Conservation (phyloP, 2,797 vertebrate genomes). For the Mionectes olivaceus region DNA sequence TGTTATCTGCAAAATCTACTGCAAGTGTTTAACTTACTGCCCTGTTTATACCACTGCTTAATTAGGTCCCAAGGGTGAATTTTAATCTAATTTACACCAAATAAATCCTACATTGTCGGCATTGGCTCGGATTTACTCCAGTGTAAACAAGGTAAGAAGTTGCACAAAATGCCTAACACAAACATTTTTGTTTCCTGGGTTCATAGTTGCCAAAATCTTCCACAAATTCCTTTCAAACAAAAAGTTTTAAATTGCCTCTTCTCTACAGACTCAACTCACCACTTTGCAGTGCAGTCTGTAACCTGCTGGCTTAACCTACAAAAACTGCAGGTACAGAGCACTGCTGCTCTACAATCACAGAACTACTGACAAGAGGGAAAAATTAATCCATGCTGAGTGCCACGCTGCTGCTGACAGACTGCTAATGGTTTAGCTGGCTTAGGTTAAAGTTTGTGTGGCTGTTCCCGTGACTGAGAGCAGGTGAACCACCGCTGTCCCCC, state of each 20-base stretch:
- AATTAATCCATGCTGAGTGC: neutral
- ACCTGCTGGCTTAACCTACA: conserved; percentile 14
- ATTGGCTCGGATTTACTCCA: neutral
- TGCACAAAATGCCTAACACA: neutral
- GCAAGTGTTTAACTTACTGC: neutral
- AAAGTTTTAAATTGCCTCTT: neutral
- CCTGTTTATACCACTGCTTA: conserved; percentile 4
- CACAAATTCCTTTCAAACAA: neutral
- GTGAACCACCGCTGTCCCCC: neutral
- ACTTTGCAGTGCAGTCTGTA: neutral
- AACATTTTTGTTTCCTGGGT: neutral
- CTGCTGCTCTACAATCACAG: neutral
- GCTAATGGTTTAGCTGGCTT: neutral
- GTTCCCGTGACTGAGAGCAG: neutral
- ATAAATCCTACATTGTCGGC: conserved; percentile 2
- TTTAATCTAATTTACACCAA: conserved; percentile 46
- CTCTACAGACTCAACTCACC: neutral
- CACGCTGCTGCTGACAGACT: neutral
- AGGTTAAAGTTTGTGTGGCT: neutral
- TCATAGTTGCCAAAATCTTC: neutral
- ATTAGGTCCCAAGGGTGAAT: conserved; percentile 47
- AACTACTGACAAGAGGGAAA: neutral
- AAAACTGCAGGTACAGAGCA: neutral
- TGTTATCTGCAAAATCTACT: neutral
- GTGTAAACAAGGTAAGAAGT: conserved; percentile 22